These are phyloP conservation scores for Helostoma temminkii DNA, from an alignment of 2,797 vertebrate genomes.

Conservation along the genomic window DNA sequence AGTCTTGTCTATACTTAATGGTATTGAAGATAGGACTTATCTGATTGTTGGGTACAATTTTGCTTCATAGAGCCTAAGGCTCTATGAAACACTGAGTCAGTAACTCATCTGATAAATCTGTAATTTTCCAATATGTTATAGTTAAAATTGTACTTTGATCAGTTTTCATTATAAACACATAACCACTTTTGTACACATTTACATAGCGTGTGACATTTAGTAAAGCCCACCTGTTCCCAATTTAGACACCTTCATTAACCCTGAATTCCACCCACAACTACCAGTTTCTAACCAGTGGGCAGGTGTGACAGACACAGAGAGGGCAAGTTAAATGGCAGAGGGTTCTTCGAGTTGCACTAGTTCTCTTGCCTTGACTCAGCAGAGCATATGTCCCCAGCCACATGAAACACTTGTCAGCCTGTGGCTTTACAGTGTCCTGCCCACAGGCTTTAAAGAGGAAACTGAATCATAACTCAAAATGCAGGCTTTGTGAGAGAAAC, in stretches of 20 bases:
- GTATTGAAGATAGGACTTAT: neutral
- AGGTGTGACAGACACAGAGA: constrained; percentile 62
- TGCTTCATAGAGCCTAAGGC: neutral
- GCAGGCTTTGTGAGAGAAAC: constrained; percentile 40
- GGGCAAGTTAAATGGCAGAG: constrained; percentile 69
- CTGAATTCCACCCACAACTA: constrained; percentile 69
- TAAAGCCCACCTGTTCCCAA: constrained; percentile 62
- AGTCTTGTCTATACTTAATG: too few species aligned
- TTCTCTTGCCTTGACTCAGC: constrained; percentile 81
- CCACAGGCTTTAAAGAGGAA: constrained; percentile 81
- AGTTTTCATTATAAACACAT: constrained; percentile 1
- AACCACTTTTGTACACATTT: constrained; percentile 10
- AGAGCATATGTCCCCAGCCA: constrained; percentile 71
- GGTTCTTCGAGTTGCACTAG: constrained; percentile 53
- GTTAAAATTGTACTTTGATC: neutral
- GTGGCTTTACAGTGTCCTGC: constrained; percentile 78
- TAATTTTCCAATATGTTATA: constrained; percentile 4
- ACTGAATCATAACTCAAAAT: constrained; percentile 75
- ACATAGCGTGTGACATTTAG: constrained; percentile 50
- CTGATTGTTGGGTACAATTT: neutral
- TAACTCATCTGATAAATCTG: constrained; percentile 5
- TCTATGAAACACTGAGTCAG: constrained; percentile 21
- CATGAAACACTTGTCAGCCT: constrained; percentile 78
- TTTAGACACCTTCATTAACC: constrained; percentile 69
- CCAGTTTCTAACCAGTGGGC: constrained; percentile 78